Percentiles rank a stretch among this genome's conserved stretches.
Conservation (phyloP, 2,113 vertebrate genomes). For the Carassius carassius region DNA sequence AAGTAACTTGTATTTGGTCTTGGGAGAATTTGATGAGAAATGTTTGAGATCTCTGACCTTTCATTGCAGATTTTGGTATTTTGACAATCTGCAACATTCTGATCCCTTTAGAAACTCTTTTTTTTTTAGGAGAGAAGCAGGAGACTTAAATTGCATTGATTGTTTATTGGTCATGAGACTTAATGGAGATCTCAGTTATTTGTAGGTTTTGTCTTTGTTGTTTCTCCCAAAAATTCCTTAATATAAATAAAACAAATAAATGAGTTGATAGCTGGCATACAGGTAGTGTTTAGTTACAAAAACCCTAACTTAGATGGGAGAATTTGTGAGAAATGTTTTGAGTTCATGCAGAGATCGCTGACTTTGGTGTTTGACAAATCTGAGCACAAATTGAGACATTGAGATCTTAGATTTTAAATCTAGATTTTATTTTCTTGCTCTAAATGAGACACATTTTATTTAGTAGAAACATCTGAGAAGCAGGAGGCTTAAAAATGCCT, state of each 20-base stretch:
- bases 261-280: too few relatives aligned
- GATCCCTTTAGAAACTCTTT: background rate
- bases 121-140: too few relatives aligned
- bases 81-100: background rate
- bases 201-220: background rate
- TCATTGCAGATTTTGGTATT: background rate
- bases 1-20: background rate
- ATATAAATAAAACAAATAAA: background rate
- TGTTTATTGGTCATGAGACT: too few relatives aligned
- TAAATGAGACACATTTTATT: background rate
- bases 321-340: too few relatives aligned
- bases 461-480: background rate
- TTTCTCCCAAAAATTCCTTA: background rate
- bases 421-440: background rate
- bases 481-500: background rate
- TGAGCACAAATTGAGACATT: too few relatives aligned
- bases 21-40: background rate
- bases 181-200: background rate
- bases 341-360: too few relatives aligned
- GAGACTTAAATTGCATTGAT: too few relatives aligned
- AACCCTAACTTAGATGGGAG: too few relatives aligned
- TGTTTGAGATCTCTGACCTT: background rate
- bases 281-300: too few relatives aligned
- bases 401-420: too few relatives aligned
- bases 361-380: too few relatives aligned